Base-by-base conservation (phyloP, 2,888 invertebrate genomes). In the Caenorhabditis becei region DNA sequence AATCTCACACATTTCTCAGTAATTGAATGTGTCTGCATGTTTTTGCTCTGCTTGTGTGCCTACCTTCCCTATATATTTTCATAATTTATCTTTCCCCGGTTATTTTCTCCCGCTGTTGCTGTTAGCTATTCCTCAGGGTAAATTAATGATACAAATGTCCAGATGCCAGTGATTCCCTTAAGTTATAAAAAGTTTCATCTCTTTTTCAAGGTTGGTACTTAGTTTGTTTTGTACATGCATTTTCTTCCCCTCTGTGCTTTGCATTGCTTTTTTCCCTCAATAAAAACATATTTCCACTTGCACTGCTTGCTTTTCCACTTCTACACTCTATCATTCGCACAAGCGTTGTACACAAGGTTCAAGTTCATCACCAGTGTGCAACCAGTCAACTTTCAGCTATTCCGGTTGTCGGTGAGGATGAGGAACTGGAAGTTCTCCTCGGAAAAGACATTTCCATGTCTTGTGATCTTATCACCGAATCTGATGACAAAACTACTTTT, bases 391-490 rank as follows among this genome's bases (percentile, higher is more conserved):
- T 83, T 86, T 66, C 80, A 89, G 91, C 90, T 20, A 83, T 86
- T 8, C 91, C 91, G 0, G 75, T 80, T 11, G 77, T 90, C n/a
- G 89, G 88, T 14, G 69, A 72, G 5, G 87, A 91, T 77, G 89
- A 88, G 35, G 54, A 61, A 7, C 20, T 90, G 7, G 89, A 90
- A 44, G 85, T 87, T 2, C 59, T 81, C 2, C 61, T 62, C 18
- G 91, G 90, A 32, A 88, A 89, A 47, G 80, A 89, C 7, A 83
- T 85, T 5, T 89, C 90, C 1, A 63, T 91, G 41, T 85, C 84
- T 20, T 91, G 91, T 67, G 88, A 90, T 26, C 63, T 86, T 11
- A 62, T 85, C 49, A 84, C 88, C 14, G 87, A 85, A 44, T 84
- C 83, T 37, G 86, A 86, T 59, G 86, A 82, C 8, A 85, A 83